Evolutionary conservation across 2,888 invertebrate species (phyloP), one percentile per base, ranked within the genome.

Genomic region (Drosophila rubida): DNA sequence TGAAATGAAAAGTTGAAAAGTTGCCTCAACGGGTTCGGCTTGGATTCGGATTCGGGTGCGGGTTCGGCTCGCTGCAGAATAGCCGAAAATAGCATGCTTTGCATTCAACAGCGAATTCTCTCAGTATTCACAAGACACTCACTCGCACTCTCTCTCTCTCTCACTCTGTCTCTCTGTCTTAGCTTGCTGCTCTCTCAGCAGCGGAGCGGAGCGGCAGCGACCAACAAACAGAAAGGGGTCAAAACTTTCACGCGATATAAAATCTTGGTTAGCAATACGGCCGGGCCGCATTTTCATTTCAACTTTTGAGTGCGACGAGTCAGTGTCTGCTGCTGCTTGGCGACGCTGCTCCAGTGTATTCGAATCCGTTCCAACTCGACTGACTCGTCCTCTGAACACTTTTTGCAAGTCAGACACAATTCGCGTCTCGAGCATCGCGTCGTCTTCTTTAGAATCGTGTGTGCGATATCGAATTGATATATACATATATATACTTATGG

Each of bases 231-330:
- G 91, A 92, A 92, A 92, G 92, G 91, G 92, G 92, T 92, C 92
- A 92, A 89, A 92, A 92, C 92, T 92, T 92, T 92, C 92, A 92
- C 92, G 92, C 89, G 90, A 92, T 92, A 92, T 92, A 92, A 92
- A 92, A 92, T 91, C 91, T 90, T 92, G 92, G 89, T 87, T 91
- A 92, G 82, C 81, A 77, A 90, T 89, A 88, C 78, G 88, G 88
- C 87, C 85, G 85, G 85, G 90, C 90, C 91, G 91, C 92, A 92
- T 92, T 92, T 92, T 89, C 88, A 90, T 91, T 90, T 91, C 90
- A 91, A 90, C 91, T 41, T 80, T 88, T 90, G 89, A 89, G 89
- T 85, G 89, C 90, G 91, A 89, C 87, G 89, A 90, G 90, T 90
- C 73, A 64, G 75, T 60, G 70, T 88, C 90, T 88, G 65, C 76